phyloP scores from a whole-genome alignment of 2,113 vertebrate genomes.

The Neofelis nebulosa region DNA sequence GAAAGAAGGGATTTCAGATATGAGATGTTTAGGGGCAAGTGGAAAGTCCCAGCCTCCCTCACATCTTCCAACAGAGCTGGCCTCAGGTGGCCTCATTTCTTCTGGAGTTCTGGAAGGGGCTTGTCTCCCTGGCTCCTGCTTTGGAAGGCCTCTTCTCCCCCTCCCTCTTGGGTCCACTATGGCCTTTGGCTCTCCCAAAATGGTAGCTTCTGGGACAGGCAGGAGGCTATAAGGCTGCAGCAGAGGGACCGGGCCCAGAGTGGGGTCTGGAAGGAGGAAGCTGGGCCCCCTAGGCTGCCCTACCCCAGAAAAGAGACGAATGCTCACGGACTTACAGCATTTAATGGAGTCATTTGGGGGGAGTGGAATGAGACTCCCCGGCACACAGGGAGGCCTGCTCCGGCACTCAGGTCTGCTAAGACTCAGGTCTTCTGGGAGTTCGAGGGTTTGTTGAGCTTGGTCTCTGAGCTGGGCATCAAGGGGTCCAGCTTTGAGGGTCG shows the following conservation, averaged over 20 bases:
- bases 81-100: not conserved
- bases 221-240: not conserved
- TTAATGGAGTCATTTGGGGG: conserved; percentile 44
- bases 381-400: not conserved
- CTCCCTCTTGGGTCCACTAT: not conserved
- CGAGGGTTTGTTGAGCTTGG: not conserved
- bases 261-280: not conserved
- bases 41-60: not conserved
- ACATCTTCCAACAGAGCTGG: not conserved
- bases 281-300: not conserved
- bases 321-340: not conserved
- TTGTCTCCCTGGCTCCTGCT: not conserved
- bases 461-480: not conserved
- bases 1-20: not conserved
- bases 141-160: not conserved
- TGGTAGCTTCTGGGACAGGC: not conserved
- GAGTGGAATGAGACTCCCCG: not conserved
- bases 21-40: not conserved
- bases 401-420: not conserved
- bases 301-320: not conserved
- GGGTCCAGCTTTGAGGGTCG: not conserved
- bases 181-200: not conserved
- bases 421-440: not conserved
- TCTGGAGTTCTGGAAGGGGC: not conserved
- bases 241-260: not conserved